Conservation (phyloP, 2,113 vertebrate genomes). For the Scomber colias region DNA sequence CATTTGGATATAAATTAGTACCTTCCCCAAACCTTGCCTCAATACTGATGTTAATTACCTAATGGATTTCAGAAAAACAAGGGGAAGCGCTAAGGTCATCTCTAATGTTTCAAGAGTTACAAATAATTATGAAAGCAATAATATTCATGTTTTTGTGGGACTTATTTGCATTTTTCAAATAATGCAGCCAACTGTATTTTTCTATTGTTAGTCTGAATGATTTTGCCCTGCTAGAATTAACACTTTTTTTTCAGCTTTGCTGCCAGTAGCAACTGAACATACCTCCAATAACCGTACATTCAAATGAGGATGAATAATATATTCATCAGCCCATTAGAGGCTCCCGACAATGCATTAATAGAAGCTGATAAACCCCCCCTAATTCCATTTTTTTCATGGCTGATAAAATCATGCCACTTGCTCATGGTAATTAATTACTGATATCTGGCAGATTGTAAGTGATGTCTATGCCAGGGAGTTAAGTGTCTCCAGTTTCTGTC, state of each 20-base stretch:
- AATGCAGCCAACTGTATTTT: slow-evolving; percentile 12
- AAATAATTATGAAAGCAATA: slow-evolving; percentile 54
- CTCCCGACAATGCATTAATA: slow-evolving; percentile 74
- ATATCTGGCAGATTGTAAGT: slow-evolving; percentile 78
- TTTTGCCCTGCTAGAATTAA: slow-evolving; percentile 35
- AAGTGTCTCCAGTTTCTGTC: slow-evolving; percentile 61
- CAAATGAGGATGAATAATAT: slow-evolving; percentile 70
- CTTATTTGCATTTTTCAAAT: slow-evolving; percentile 60
- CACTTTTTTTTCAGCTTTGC: slow-evolving; percentile 31
- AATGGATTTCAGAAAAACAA: slow-evolving; percentile 58
- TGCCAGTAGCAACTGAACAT: slow-evolving; percentile 26
- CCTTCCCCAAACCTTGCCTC: slow-evolving; percentile 53
- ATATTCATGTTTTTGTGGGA: slow-evolving; percentile 32
- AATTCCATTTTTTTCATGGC: slow-evolving; percentile 70
- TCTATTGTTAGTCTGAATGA: slow-evolving; percentile 28
- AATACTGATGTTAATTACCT: slow-evolving; percentile 68
- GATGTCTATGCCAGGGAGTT: slow-evolving; percentile 66
- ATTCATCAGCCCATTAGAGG: slow-evolving; percentile 75
- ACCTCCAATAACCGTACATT: slow-evolving; percentile 22
- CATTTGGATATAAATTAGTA: slow-evolving; percentile 63
- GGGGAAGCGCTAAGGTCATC: slow-evolving; percentile 39
- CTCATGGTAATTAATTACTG: slow-evolving; percentile 80
- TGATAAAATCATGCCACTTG: slow-evolving; percentile 77
- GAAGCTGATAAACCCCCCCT: slow-evolving; percentile 71
- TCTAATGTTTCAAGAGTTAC: slow-evolving; percentile 54